Base-by-base conservation (phyloP, 2,888 invertebrate species). In the Callosobruchus maculatus region DNA sequence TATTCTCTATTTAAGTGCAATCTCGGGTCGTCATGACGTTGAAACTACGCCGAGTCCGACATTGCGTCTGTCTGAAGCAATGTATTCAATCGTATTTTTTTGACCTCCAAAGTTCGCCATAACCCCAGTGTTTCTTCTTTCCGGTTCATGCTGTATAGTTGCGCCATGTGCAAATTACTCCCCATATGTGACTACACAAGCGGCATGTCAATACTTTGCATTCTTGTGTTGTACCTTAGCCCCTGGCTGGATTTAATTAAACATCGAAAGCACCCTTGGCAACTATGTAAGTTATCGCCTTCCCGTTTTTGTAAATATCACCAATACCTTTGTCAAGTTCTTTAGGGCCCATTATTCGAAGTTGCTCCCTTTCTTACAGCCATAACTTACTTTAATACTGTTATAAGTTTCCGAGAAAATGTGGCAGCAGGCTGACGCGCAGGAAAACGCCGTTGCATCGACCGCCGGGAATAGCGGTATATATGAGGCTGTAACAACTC, bases 321-420 rank as follows among this genome's bases (percentile, higher is more conserved):
- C 70, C 73, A 73, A 75, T 73, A 75, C 70, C 75, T 75, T 75
- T 75, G 73, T 75, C 75, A 73, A 75, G 72, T 73, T 73, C 73
- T 75, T 75, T 75, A 73, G 73, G 73, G 69, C 22, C 75, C 75
- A 75, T 75, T 75, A 75, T 73, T 73, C 71, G 73, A 72, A 75
- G 71, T 75, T 75, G 21, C 70, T 73, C 73, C 71, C 71, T 73
- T 74, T 73, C 72, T 68, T 74, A 71, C 67, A 72, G 70, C 69
- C 72, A 73, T 76, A 76, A 76, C 73, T 76, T 76, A 71, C 69
- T 74, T 76, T 76, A 76, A 76, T 76, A 74, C 76, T 74, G 73
- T 74, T 76, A 76, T 76, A 76, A 76, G 76, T 76, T 76, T 73
- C 69, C 67, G 67, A 71, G 72, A 72, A 74, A 76, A 76, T 76